These are phyloP conservation scores for Troglohyphantes excavatus DNA, from an alignment of 2,888 invertebrate species.

Conservation along the genomic window DNA sequence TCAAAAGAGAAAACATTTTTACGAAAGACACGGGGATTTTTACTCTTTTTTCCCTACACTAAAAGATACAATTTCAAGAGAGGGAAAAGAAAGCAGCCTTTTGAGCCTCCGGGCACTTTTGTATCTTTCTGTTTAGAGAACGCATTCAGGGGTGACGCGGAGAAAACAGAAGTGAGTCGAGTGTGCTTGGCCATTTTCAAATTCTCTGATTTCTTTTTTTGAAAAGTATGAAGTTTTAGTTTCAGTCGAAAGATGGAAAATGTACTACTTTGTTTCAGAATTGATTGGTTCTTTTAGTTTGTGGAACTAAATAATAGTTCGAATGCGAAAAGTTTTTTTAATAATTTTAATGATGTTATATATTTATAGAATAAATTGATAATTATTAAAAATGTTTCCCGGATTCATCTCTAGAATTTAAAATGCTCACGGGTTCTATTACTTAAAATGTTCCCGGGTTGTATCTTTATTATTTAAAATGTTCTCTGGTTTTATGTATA, in stretches of 20 bases:
- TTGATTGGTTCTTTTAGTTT: too few relatives aligned
- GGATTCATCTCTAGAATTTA: too few relatives aligned
- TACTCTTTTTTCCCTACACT: neutral
- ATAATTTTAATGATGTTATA: too few relatives aligned
- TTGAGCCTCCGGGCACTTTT: conserved; percentile 36
- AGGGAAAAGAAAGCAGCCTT: conserved; percentile 32
- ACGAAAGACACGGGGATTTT: conserved; percentile 41
- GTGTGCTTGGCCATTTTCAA: conserved; percentile 14
- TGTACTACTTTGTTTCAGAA: neutral
- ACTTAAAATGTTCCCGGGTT: too few relatives aligned
- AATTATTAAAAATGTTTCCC: too few relatives aligned
- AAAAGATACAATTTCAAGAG: conserved; percentile 40
- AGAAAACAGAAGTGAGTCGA: conserved; percentile 55
- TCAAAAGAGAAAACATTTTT: conserved; percentile 44
- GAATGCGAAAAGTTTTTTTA: too few relatives aligned
- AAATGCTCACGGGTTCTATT: too few relatives aligned
- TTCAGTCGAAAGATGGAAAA: neutral
- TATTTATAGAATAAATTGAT: too few relatives aligned
- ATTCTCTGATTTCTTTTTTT: too few relatives aligned
- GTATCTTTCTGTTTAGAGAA: conserved; percentile 50
- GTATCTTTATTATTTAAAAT: too few relatives aligned
- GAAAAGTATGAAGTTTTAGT: conserved; percentile 9
- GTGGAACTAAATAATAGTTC: too few relatives aligned
- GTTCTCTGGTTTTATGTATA: too few relatives aligned
- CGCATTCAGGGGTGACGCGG: conserved; percentile 27